Conservation (phyloP, 2,888 invertebrate genomes). For the Spilosoma lubricipeda region DNA sequence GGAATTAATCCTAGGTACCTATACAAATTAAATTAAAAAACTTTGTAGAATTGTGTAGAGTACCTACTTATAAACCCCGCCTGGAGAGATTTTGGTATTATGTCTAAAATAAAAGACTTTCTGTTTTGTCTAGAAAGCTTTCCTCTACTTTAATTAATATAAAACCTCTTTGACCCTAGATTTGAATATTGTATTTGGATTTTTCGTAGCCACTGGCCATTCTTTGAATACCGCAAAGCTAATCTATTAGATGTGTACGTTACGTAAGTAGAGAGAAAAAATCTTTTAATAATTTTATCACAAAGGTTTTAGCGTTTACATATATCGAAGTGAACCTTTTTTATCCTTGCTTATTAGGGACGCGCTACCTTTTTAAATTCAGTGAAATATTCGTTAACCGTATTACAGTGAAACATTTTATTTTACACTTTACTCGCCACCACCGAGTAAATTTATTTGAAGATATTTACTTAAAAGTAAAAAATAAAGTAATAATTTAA, state of each 20-base stretch:
- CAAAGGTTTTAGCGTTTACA: not conserved
- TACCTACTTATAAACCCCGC: not conserved
- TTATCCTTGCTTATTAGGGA: not conserved
- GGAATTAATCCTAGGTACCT: slow-evolving; percentile 25
- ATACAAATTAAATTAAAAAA: slow-evolving; percentile 44
- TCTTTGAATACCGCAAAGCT: slow-evolving; percentile 7
- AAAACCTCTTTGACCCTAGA: slow-evolving; percentile 18
- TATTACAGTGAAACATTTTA: not conserved
- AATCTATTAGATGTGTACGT: not conserved
- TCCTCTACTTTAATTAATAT: slow-evolving; percentile 32
- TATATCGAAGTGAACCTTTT: slow-evolving; percentile 5
- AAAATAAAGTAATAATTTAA: no score
- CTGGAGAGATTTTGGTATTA: slow-evolving; percentile 4
- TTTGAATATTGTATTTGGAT: slow-evolving; percentile 8
- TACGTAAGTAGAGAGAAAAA: not conserved
- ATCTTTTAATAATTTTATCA: not conserved
- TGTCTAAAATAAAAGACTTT: slow-evolving; percentile 52
- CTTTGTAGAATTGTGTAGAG: not conserved
- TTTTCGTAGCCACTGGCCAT: slow-evolving; percentile 13
- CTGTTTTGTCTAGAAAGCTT: slow-evolving; percentile 45
- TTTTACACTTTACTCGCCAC: not conserved
- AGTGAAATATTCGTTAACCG: not conserved
- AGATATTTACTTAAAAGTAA: no score
- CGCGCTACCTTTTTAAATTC: not conserved
- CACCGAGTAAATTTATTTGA: not conserved